phyloP scores from a whole-genome alignment of 2,797 vertebrate genomes.

The Denticeps clupeoides region DNA sequence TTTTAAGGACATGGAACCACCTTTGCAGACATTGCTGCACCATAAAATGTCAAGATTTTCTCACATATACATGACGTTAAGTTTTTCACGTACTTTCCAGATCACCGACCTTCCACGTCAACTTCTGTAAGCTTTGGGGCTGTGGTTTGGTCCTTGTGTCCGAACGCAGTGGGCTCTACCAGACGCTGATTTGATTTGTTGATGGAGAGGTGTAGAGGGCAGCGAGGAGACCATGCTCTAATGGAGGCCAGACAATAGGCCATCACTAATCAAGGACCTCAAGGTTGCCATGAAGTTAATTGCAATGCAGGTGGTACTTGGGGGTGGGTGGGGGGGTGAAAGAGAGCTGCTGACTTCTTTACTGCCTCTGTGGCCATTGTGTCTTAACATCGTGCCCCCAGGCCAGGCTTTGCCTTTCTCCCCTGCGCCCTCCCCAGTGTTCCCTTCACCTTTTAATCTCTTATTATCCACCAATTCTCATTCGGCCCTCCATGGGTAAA shows the following conservation, averaged over 20 bases:
- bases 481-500: conserved; percentile 54
- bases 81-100: conserved; percentile 43
- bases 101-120: no score
- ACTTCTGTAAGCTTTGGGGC: no score
- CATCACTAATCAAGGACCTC: conserved; percentile 90
- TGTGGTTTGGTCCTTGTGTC: no score
- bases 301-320: conserved; percentile 80
- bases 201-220: conserved; percentile 68
- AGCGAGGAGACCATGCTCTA: conserved; percentile 74
- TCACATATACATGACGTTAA: conserved; percentile 42
- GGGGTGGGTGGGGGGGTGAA: conserved; percentile 40
- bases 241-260: conserved; percentile 80
- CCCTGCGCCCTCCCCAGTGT: conserved; percentile 49
- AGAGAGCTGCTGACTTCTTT: conserved; percentile 80
- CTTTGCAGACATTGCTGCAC: no score
- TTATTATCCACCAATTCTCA: conserved; percentile 64
- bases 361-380: conserved; percentile 71
- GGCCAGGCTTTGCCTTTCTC: conserved; percentile 71
- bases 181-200: conserved; percentile 76
- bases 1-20: no score
- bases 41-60: no score
- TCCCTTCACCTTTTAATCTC: conserved; percentile 70
- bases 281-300: conserved; percentile 90
- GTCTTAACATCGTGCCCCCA: conserved; percentile 74
- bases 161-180: no score